phyloP scores from a whole-genome alignment of 2,888 invertebrate genomes.

The Sceliomorpha sp. region DNA sequence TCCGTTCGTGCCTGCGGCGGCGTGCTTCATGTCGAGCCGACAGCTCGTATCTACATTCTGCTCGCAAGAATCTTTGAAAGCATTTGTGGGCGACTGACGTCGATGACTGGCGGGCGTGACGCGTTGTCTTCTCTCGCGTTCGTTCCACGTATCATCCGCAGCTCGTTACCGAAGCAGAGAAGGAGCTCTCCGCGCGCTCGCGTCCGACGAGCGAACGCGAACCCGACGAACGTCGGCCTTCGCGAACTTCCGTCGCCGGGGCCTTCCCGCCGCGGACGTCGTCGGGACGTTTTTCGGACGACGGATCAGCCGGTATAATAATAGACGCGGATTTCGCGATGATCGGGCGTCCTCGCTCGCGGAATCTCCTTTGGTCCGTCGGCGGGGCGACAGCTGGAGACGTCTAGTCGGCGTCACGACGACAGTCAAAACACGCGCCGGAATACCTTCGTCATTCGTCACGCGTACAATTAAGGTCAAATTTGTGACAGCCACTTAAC shows the following conservation, averaged over 20 bases:
- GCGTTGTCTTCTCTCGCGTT: slow-evolving; percentile 60
- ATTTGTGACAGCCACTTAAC: slow-evolving; percentile 76
- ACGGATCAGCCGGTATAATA: too few species aligned
- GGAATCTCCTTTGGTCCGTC: slow-evolving; percentile 1
- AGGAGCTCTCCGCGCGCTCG: background rate
- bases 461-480: slow-evolving; percentile 73
- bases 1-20: slow-evolving; percentile 61
- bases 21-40: slow-evolving; percentile 68
- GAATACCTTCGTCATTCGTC: slow-evolving; percentile 66
- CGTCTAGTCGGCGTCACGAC: slow-evolving; percentile 22
- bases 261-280: too few species aligned
- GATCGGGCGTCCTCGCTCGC: too few species aligned
- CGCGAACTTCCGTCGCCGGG: too few species aligned
- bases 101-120: slow-evolving; percentile 72
- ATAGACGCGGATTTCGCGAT: too few species aligned
- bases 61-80: slow-evolving; percentile 70
- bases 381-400: slow-evolving; percentile 23
- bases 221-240: too few species aligned
- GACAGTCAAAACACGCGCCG: slow-evolving; percentile 27
- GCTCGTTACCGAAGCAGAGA: slow-evolving; percentile 58
- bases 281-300: too few species aligned
- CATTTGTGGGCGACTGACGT: slow-evolving; percentile 70
- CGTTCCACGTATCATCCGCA: slow-evolving; percentile 65
- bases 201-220: too few species aligned
- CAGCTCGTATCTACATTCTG: slow-evolving; percentile 70